These are phyloP conservation scores for Acanthoscelides obtectus DNA, from an alignment of 2,888 invertebrate species.

Conservation along the genomic window DNA sequence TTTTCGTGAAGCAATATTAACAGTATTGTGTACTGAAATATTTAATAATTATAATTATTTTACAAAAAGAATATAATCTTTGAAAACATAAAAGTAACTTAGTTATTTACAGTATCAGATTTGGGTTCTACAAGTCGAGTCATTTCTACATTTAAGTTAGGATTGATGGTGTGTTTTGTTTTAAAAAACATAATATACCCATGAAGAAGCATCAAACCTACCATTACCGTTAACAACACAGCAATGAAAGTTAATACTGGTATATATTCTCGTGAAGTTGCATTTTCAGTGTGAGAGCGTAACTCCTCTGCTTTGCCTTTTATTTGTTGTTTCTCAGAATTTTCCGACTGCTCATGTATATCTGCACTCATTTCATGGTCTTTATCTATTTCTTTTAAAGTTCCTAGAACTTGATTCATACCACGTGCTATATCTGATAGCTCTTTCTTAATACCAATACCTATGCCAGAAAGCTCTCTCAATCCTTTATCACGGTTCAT, in stretches of 20 bases:
- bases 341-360: background rate
- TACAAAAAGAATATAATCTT: no score
- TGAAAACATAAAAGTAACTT: constrained; percentile 4
- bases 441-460: no score
- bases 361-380: background rate
- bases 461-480: background rate
- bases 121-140: background rate
- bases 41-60: no score
- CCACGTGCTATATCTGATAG: no score
- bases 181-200: background rate
- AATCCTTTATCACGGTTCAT: no score
- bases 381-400: no score
- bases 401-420: no score
- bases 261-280: background rate
- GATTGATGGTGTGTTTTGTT: background rate
- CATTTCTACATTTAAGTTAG: background rate
- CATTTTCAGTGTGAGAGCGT: background rate
- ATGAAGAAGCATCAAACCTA: background rate
- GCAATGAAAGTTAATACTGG: background rate
- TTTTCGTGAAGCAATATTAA: no score
- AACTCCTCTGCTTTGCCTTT: background rate
- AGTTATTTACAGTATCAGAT: background rate
- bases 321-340: background rate
- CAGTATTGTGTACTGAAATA: no score
- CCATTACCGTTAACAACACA: background rate